Base-by-base conservation (phyloP, 2,113 vertebrate genomes). In the Phaetusa simplex region DNA sequence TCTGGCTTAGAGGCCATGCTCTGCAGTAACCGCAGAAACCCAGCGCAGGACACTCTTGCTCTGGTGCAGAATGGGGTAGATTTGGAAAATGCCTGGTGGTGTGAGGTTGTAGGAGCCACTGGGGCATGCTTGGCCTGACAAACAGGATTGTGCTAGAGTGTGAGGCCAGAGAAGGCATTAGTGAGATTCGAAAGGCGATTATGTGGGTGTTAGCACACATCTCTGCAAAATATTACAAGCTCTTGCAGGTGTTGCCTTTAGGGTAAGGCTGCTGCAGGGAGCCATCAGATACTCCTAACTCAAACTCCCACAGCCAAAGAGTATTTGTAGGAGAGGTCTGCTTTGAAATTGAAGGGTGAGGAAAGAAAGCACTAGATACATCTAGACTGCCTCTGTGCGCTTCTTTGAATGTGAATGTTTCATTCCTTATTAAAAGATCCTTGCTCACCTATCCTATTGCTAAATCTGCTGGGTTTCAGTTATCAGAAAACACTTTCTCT, bases 231-330 rank as follows among this genome's bases (percentile, higher is more conserved):
- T 24, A 13, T 14, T 86, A n/a, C 94, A 87, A 11, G 81, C 90
- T 96, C 42, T 83, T 83, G 59, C 95, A 97, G 88, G 91, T 96
- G 88, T 79, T 96, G 90, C 77, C 94, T 94, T 83, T 50, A 88
- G 95, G 97, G 92, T 86, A 96, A 93, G 49, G 92, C 87, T 96
- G 90, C 95, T 95, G 79, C 88, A 88, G 74, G 53, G 82, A 94
- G 55, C 79, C 67, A 81, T 94, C 95, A 96, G 85, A 93, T 93
- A 85, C 79, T 88, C 52, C 38, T 38, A 23, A 73, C 22, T 95
- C 87, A 85, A 97, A 97, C 96, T 96, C 92, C 70, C 86, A 91
- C 78, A 95, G 77, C 81, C 56, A 43, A 12, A 24, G 64, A 91
- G 81, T 73, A 30, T 42, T 67, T 66, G 59, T 83, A 78, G 79